Base-by-base conservation (phyloP, 1,140 invertebrate species). In the Cheumatopsyche charites region DNA sequence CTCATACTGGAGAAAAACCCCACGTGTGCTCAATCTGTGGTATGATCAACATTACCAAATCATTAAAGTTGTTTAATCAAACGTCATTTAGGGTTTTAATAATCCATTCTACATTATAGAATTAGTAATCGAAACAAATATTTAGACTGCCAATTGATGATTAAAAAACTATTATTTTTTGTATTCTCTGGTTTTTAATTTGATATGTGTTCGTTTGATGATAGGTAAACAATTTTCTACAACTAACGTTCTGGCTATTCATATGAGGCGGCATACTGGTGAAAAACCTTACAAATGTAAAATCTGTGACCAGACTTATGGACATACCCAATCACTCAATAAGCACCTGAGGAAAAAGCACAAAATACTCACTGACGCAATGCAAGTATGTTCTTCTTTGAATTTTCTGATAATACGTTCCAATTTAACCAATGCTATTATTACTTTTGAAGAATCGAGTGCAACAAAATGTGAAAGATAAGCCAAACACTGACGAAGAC, bases 231-330 rank as follows among this genome's bases (percentile, higher is more conserved):
- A 74, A 68, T 72, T 71, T 65, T 68, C 75, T 21, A 66, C 76
- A 66, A 70, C 72, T 1, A 76, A 76, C 21, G 75, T 76, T 55
- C 71, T 84, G 0, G 80, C 82, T 77, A 82, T 84, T 55, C 88
- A 89, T 73, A 84, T 86, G 77, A 78, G 85, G 71, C 86, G 85
- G 1, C 88, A 89, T 75, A 87, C 87, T 0, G 86, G 86, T 0
- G 82, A 85, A 43, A 87, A 86, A 45, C 87, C 86, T 3, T 87
- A 88, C 67, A 78, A 81, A 15, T 90, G 89, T 76, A 81, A 83
- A 75, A 84, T 83, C 71, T 89, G 89, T 77, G 84, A 85, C 2
- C 84, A 87, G 49, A 81, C 83, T 0, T 90, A 81, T 68, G 67
- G 62, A 19, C 78, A 81, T 72, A 76, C 72, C 23, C 80, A 82